Conservation (phyloP, 2,797 vertebrate species). For the Hydrophis major region DNA sequence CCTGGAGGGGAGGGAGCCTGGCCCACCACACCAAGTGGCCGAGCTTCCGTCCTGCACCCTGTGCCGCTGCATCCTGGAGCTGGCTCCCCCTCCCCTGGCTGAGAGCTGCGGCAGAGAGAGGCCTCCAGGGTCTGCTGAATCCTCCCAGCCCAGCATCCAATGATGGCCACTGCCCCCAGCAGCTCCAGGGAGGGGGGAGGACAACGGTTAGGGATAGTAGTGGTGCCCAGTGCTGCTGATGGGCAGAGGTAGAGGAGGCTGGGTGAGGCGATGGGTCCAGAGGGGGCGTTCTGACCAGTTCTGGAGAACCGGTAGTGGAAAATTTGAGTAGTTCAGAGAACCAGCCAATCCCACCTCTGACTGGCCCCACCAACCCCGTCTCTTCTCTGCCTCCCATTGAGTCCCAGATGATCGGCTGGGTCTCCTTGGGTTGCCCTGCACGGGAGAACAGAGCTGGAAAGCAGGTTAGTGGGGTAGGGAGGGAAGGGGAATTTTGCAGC, state of each 20-base stretch:
- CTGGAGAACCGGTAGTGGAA: too few species aligned
- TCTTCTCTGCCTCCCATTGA: too few species aligned
- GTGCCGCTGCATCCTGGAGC: fast-evolving
- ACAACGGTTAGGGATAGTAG: not conserved
- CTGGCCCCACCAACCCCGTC: too few species aligned
- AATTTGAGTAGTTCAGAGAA: too few species aligned
- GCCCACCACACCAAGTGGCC: not conserved
- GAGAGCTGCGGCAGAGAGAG: not conserved
- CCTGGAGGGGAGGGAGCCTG: not conserved
- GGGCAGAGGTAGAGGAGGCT: not conserved
- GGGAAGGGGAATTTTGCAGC: too few species aligned
- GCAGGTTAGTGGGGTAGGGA: too few species aligned
- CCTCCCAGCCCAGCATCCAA: not conserved
- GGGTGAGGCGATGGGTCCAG: not conserved
- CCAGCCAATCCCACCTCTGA: too few species aligned
- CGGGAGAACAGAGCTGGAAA: too few species aligned
- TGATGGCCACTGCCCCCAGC: not conserved
- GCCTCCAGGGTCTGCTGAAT: not conserved
- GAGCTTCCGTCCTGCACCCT: not conserved
- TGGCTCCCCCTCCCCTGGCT: not conserved
- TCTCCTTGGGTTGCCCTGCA: too few species aligned
- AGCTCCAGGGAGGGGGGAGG: not conserved
- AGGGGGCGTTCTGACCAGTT: too few species aligned
- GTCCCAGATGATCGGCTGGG: too few species aligned
- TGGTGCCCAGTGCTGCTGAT: not conserved